Evolutionary conservation across 2,888 invertebrate genomes (phyloP).

Genomic region (Catocala sponsa): DNA sequence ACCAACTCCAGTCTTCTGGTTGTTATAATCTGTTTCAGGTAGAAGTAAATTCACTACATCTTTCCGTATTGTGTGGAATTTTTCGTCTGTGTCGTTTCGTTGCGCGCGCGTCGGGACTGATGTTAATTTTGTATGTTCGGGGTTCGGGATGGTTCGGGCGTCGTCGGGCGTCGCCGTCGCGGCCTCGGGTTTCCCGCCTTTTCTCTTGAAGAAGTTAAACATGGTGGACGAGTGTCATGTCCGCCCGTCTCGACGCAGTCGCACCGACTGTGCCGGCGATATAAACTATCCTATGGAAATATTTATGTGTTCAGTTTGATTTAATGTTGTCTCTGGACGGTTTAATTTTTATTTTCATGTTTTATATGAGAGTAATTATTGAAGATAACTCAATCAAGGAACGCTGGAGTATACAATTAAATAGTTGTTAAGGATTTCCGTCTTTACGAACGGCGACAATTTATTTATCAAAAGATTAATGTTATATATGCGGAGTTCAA

Average conservation of each 20-base stretch:
- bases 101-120: slow-evolving; percentile 73
- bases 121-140: slow-evolving; percentile 53
- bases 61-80: slow-evolving; percentile 68
- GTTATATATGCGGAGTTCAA: no score
- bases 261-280: slow-evolving; percentile 59
- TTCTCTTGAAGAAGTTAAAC: slow-evolving; percentile 85
- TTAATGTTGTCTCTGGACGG: slow-evolving; percentile 27
- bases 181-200: slow-evolving; percentile 78
- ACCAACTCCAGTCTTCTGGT: slow-evolving; percentile 76
- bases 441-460: no score
- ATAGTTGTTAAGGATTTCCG: no score
- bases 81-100: slow-evolving; percentile 59
- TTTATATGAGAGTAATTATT: no score
- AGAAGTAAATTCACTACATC: slow-evolving; percentile 83
- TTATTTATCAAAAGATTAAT: no score
- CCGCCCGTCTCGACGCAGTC: slow-evolving; percentile 60
- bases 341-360: slow-evolving; percentile 18
- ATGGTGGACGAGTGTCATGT: slow-evolving; percentile 73
- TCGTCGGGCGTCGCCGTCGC: slow-evolving; percentile 61
- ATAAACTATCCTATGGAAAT: slow-evolving; percentile 13
- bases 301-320: slow-evolving; percentile 22
- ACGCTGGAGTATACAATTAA: no score
- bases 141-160: slow-evolving; percentile 65
- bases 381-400: no score
- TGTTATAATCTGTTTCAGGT: slow-evolving; percentile 77